Evolutionary conservation across 1,140 invertebrate genomes (phyloP).

Genomic region (Drosophila paulistorum): DNA sequence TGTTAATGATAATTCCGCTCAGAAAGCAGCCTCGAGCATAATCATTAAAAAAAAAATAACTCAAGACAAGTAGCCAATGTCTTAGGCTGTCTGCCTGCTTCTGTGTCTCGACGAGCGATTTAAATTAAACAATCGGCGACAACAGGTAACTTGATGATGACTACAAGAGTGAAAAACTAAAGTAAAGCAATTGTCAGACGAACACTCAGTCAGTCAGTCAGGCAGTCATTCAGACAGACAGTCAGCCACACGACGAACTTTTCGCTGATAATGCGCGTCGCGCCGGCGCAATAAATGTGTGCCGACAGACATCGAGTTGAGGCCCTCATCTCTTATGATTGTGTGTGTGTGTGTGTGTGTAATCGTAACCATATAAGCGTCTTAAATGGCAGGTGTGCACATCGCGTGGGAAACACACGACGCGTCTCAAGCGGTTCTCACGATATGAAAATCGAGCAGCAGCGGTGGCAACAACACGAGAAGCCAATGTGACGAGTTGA

Average conservation of each 20-base stretch:
- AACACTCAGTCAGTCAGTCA: conserved; percentile 55
- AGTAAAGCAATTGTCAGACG: conserved; percentile 59
- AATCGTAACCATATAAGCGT: conserved; percentile 81
- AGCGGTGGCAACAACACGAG: conserved; percentile 37
- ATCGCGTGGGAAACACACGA: conserved; percentile 83
- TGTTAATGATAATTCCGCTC: conserved; percentile 32
- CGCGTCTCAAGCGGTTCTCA: conserved; percentile 81
- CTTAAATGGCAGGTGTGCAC: conserved; percentile 83
- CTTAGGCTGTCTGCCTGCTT: conserved; percentile 6
- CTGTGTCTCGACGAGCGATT: conserved; percentile 46
- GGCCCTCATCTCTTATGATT: conserved; percentile 61
- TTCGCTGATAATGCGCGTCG: conserved; percentile 74
- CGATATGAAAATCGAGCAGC: conserved; percentile 82
- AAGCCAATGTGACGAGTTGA: conserved; percentile 32
- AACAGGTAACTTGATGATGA: conserved; percentile 34
- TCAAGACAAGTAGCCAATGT: conserved; percentile 52
- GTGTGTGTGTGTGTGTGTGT: conserved; percentile 57
- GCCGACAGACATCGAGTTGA: conserved; percentile 51
- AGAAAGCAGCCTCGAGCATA: conserved; percentile 50
- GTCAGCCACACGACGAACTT: conserved; percentile 63
- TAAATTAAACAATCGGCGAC: conserved; percentile 62
- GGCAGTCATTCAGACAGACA: conserved; percentile 26
- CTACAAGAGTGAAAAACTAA: conserved; percentile 77
- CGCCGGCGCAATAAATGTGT: conserved; percentile 81
- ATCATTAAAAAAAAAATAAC: conserved; percentile 57